A percentile compares a stretch with the other conserved stretches of the same genome.
Conservation (phyloP, 2,797 vertebrate genomes). For the Pangasius larnaudii region DNA sequence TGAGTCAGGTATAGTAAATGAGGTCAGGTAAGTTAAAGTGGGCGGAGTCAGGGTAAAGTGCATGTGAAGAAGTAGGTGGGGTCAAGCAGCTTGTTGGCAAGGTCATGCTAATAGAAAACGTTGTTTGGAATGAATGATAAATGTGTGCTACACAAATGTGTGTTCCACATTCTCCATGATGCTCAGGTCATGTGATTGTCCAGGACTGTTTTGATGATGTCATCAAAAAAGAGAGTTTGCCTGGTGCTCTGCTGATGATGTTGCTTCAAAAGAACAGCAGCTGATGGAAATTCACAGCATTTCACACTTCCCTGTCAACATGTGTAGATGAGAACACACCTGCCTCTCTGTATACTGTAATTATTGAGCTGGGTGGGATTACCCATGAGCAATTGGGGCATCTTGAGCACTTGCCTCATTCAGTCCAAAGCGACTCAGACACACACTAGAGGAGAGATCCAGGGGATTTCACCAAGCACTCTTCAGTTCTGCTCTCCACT, state of each 20-base stretch:
- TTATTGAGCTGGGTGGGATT: slow-evolving; percentile 21
- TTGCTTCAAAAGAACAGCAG: neutral
- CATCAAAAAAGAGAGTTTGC: neutral
- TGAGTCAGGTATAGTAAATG: neutral
- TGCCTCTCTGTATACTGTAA: slow-evolving; percentile 8
- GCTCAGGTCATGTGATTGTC: neutral
- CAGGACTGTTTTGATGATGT: neutral
- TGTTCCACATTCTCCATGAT: neutral
- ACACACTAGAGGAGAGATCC: slow-evolving; percentile 31
- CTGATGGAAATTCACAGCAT: neutral
- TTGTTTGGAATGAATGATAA: neutral
- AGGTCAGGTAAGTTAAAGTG: neutral
- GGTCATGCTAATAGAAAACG: neutral
- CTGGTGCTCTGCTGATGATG: neutral
- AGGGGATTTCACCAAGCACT: slow-evolving; percentile 34
- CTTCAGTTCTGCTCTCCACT: slow-evolving; percentile 31
- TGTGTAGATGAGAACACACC: neutral
- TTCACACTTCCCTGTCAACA: neutral
- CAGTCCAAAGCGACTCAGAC: slow-evolving; percentile 5
- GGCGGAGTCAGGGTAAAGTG: neutral
- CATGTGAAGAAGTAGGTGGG: neutral
- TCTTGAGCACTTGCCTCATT: slow-evolving; percentile 14
- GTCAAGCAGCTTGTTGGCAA: neutral
- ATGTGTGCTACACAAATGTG: neutral
- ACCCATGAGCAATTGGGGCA: slow-evolving; percentile 21